Evolutionary conservation across 2,888 invertebrate genomes (phyloP).

Genomic region (Nomada fabriciana): DNA sequence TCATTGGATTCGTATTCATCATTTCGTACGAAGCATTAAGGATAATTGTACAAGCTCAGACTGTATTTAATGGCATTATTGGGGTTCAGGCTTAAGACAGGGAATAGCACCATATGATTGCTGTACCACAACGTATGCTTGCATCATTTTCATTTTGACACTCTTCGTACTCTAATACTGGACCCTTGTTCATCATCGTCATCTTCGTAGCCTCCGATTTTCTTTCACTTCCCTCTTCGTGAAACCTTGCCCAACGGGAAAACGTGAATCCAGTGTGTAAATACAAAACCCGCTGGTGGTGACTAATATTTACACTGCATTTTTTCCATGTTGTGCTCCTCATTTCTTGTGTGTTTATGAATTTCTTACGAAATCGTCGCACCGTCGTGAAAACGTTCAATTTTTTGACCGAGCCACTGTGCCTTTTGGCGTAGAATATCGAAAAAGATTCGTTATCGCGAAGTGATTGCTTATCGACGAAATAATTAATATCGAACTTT

Average conservation of each 20-base stretch:
- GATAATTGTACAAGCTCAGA: not conserved
- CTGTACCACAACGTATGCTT: not conserved
- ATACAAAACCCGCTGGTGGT: conserved; percentile 1
- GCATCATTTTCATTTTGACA: not conserved
- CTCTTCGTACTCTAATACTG: not conserved
- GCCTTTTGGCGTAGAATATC: not conserved
- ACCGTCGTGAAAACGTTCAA: not conserved
- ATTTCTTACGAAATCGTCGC: not conserved
- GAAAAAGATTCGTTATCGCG: conserved; percentile 42
- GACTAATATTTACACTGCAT: conserved; percentile 27
- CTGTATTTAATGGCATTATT: not conserved
- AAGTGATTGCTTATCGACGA: conserved; percentile 26
- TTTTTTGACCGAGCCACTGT: not conserved
- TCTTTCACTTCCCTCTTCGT: not conserved
- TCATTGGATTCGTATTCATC: not conserved
- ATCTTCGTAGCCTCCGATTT: not conserved
- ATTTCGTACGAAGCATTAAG: not conserved
- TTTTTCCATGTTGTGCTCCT: conserved; percentile 18
- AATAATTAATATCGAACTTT: conserved; percentile 41
- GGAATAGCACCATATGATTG: not conserved
- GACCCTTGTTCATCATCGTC: not conserved
- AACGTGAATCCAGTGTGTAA: conserved; percentile 39
- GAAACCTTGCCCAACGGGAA: conserved; percentile 37
- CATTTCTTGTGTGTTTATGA: not conserved
- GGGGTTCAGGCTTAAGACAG: not conserved